Base-by-base conservation (phyloP, 2,888 invertebrate species). In the Dascillus cervinus region DNA sequence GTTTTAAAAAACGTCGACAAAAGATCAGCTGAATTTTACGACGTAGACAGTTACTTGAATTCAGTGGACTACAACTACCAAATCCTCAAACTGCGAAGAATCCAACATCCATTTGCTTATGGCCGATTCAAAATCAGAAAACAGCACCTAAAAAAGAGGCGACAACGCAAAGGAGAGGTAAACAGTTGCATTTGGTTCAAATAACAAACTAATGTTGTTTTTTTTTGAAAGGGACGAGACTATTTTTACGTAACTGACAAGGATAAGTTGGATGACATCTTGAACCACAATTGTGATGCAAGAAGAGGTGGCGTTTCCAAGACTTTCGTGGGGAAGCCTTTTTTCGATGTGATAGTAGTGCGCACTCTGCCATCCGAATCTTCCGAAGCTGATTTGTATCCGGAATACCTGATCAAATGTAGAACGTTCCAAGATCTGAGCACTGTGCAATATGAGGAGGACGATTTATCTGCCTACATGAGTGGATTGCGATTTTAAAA, bases 21-120 rank as follows among this genome's bases (percentile, higher is more conserved):
- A n/a, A n/a, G n/a, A n/a, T n/a, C n/a, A n/a, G n/a, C n/a, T n/a
- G n/a, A n/a, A n/a, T n/a, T n/a, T n/a, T n/a, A n/a, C n/a, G n/a
- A n/a, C n/a, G n/a, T n/a, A n/a, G n/a, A n/a, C n/a, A n/a, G n/a
- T n/a, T n/a, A n/a, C n/a, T n/a, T n/a, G n/a, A n/a, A n/a, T n/a
- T n/a, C n/a, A n/a, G n/a, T n/a, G n/a, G n/a, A n/a, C n/a, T 9
- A 14, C 1, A 5, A 1, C 2, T 11, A 11, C 6, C 13, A 22
- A n/a, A 3, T 28, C 4, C n/a, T 11, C 8, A 36, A 31, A 25
- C 36, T 41, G n/a, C 12, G 27, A 13, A 24, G 42, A 11, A 29
- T 43, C 2, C 43, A 43, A 22, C 37, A 43, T 30, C 40, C 40
- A 1, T 38, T 34, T 27, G 40, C 40, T 2, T 43, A 30, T 27